phyloP scores from a whole-genome alignment of 2,888 invertebrate genomes.

The Cheilosia pagana region DNA sequence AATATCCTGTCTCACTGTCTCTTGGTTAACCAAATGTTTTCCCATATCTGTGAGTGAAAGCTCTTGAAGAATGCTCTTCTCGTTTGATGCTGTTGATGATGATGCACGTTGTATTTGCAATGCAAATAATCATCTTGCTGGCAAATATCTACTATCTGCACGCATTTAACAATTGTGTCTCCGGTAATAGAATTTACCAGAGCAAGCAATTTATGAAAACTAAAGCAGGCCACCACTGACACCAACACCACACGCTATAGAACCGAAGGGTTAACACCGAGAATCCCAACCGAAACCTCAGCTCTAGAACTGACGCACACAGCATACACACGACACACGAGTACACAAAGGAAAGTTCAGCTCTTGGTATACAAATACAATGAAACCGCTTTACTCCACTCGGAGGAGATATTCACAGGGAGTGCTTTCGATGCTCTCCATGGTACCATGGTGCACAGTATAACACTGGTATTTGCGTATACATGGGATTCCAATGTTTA shows the following conservation, averaged over 20 bases:
- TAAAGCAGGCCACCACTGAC: conserved; percentile 28
- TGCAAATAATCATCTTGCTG: conserved; percentile 70
- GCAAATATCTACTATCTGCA: conserved; percentile 33
- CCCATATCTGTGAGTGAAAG: conserved; percentile 18
- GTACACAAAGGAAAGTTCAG: conserved; percentile 58
- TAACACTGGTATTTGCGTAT: conserved; percentile 55
- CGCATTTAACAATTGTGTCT: conserved; percentile 65
- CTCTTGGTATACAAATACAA: conserved; percentile 47
- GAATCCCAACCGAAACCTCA: conserved; percentile 16
- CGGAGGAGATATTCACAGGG: conserved; percentile 31
- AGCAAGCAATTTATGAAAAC: conserved; percentile 68
- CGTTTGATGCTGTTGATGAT: conserved; percentile 47
- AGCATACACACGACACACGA: background rate
- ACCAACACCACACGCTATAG: conserved; percentile 6
- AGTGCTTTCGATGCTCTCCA: conserved; percentile 24
- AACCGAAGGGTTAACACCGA: conserved; percentile 38
- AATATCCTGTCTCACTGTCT: background rate
- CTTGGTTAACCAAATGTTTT: conserved; percentile 54
- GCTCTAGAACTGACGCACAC: conserved; percentile 22
- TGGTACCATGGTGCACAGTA: background rate
- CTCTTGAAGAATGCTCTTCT: conserved; percentile 16
- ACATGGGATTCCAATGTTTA: conserved; percentile 63
- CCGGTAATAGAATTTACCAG: conserved; percentile 59
- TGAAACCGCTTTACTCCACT: conserved; percentile 49
- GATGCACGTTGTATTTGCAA: conserved; percentile 60